Conservation (phyloP, 2,888 invertebrate species). For the Ophion slaviceki region DNA sequence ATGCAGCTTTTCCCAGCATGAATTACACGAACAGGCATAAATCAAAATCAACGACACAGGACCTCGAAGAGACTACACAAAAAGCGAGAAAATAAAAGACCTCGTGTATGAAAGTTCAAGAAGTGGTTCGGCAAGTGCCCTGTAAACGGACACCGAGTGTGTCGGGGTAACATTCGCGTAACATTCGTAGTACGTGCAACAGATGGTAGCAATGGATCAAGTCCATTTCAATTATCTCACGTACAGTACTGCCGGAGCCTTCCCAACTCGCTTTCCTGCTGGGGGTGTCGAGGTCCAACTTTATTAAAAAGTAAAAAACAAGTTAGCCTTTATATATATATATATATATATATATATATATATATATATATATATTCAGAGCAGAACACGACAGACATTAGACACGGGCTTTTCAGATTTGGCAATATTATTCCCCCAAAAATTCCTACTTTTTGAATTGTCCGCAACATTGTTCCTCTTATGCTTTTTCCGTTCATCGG, state of each 20-base stretch:
- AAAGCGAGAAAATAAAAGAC: too few species aligned
- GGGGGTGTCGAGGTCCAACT: slow-evolving; percentile 47
- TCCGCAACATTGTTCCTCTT: too few species aligned
- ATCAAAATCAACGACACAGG: too few species aligned
- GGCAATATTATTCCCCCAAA: too few species aligned
- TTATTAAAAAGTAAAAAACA: slow-evolving; percentile 59
- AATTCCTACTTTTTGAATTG: too few species aligned
- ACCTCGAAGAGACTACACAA: too few species aligned
- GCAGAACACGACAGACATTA: slow-evolving; percentile 8
- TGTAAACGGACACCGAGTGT: slow-evolving; percentile 18
- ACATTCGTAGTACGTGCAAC: slow-evolving; percentile 56
- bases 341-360: slow-evolving; percentile 27
- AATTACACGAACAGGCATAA: too few species aligned
- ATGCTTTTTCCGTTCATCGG: background rate
- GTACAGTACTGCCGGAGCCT: slow-evolving; percentile 38
- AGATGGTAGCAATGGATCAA: slow-evolving; percentile 64
- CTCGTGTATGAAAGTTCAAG: background rate
- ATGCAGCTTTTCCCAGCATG: too few species aligned
- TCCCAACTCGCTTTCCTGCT: slow-evolving; percentile 41
- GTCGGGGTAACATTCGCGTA: slow-evolving; percentile 26
- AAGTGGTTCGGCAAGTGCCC: background rate
- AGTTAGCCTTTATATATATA: slow-evolving; percentile 45
- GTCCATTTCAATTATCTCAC: slow-evolving; percentile 64
- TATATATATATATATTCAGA: slow-evolving; percentile 10
- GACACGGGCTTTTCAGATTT: slow-evolving; percentile 11